A percentile compares a stretch with the other conserved stretches of the same genome.
Conservation (phyloP, 2,113 vertebrate genomes). For the Onychostoma macrolepis region DNA sequence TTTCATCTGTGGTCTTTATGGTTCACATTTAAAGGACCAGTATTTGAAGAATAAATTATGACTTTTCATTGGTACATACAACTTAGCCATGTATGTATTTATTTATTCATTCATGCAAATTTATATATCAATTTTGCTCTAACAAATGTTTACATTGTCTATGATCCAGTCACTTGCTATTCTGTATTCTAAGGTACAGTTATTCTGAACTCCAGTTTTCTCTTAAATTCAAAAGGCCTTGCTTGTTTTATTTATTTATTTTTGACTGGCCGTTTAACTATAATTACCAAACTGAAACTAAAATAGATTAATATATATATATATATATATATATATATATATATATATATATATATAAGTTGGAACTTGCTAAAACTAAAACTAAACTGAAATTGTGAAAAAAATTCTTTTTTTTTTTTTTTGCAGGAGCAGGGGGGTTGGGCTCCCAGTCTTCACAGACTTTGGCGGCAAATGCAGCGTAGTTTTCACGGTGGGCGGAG, state of each 20-base stretch:
- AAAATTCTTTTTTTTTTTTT: no score
- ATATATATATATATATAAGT: no score
- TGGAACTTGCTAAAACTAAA: no score
- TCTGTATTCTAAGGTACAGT: neutral
- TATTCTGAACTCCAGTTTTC: no score
- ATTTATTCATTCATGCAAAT: neutral
- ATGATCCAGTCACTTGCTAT: neutral
- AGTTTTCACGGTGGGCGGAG: neutral
- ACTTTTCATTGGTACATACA: neutral
- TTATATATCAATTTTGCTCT: neutral
- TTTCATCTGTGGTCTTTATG: neutral
- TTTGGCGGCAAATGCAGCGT: neutral
- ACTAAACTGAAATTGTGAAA: no score
- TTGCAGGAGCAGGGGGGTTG: no score
- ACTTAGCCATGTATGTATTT: neutral
- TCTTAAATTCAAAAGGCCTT: neutral
- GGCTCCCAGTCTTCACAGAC: neutral
- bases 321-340: no score
- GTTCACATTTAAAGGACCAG: neutral
- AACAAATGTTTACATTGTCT: neutral
- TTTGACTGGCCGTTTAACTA: neutral
- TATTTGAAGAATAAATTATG: neutral
- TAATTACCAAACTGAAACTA: neutral
- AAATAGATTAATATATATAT: neutral
- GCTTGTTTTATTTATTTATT: neutral